Evolutionary conservation across 2,797 vertebrate species (phyloP).

Genomic region (Gallinago nigripennis): DNA sequence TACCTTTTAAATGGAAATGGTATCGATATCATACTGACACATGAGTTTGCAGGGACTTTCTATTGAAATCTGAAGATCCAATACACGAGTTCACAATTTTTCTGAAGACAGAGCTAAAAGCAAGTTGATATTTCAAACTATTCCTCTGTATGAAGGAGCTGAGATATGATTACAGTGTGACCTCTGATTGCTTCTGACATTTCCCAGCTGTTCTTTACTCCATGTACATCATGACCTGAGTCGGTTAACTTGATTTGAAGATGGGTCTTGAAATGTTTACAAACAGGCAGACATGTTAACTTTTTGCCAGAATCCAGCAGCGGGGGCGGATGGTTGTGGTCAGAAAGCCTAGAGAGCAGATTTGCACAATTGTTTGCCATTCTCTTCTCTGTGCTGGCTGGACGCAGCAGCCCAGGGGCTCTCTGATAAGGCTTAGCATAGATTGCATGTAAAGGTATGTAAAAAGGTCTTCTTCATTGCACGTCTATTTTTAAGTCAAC

Average conservation of each 20-base stretch:
- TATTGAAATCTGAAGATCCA: neutral
- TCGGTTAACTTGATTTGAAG: slow-evolving; percentile 8
- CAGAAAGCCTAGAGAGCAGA: neutral
- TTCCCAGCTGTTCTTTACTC: slow-evolving; percentile 14
- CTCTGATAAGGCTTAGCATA: neutral
- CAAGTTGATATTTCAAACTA: neutral
- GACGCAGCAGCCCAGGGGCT: neutral
- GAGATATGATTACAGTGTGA: neutral
- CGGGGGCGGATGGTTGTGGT: neutral
- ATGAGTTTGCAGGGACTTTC: neutral
- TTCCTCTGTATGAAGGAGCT: neutral
- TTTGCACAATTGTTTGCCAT: neutral
- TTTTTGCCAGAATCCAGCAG: neutral
- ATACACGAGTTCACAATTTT: neutral
- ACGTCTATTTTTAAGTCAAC: neutral
- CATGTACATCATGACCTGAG: neutral
- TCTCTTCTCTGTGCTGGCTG: neutral
- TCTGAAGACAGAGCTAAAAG: neutral
- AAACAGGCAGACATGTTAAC: neutral
- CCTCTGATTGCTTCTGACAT: slow-evolving; percentile 45
- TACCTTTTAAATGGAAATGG: neutral
- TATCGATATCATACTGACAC: neutral
- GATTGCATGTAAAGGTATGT: neutral
- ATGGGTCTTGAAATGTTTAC: neutral
- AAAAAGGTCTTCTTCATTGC: neutral